Evolutionary conservation across 1,140 invertebrate species (phyloP), one percentile per base, ranked within the genome.

Genomic region (Lasioglossum baleicum): DNA sequence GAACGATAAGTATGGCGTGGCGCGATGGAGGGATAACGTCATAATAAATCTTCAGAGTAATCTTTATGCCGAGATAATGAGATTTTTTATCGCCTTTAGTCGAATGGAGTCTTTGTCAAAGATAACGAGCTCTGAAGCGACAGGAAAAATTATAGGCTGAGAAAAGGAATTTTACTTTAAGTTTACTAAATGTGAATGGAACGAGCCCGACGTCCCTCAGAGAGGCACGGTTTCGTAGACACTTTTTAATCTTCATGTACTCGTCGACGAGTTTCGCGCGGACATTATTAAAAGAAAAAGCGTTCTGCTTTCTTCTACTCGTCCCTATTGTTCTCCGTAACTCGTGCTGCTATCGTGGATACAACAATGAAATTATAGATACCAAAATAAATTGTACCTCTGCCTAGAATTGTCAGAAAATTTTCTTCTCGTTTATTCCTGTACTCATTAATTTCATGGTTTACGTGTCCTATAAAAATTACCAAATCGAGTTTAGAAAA

Each of bases 21-120:
- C 56, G 42, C 40, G 78, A 75, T 80, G 56, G 64, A 68, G 66
- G 64, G 78, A 80, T 80, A 80, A 80, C 72, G 72, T 74, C 78
- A 80, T 80, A 75, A 80, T 80, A 75, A 75, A 75, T 80, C 72
- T 80, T 72, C 69, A 60, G 72, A 60, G 78, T 80, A 80, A 80
- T 80, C 71, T 75, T 80, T 80, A 80, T 64, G 71, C 56, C 40
- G 72, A 80, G 78, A 74, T 74, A 68, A 80, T 80, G 78, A 75
- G 53, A 80, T 80, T 80, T 75, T 80, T 75, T 80, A 75, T 80
- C 72, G 60, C 78, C 71, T 74, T 74, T 74, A 74, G 78, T 67
- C 71, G 64, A 80, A 80, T 80, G 72, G 71, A 80, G 72, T 68
- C 78, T 80, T 80, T 80, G 78, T 80, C 72, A 63, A 53, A 68